Evolutionary conservation across 2,113 vertebrate genomes (phyloP).

Genomic region (Leucosticte australis): DNA sequence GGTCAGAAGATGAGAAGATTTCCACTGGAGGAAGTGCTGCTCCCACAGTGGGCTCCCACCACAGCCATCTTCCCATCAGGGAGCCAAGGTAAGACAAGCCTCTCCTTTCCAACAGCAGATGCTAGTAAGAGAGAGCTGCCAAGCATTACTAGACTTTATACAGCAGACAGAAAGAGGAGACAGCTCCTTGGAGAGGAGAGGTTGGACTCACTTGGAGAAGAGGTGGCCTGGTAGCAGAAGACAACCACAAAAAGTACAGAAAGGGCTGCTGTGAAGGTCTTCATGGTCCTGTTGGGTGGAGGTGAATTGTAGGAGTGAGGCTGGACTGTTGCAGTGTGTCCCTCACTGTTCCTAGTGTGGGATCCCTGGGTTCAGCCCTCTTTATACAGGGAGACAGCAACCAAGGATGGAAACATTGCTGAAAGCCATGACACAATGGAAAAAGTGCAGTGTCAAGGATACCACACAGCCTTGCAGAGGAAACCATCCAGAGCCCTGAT

Average conservation of each 20-base stretch:
- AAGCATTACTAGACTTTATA: not conserved
- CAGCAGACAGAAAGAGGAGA: not conserved
- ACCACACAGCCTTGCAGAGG: not conserved
- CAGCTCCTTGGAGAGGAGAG: not conserved
- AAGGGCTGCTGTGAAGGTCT: not conserved
- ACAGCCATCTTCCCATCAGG: not conserved
- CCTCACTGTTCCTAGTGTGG: not conserved
- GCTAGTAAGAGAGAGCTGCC: not conserved
- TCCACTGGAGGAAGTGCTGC: not conserved
- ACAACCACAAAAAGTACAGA: not conserved
- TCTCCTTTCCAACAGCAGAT: not conserved
- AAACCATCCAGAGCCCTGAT: accelerated
- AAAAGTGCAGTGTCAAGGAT: not conserved
- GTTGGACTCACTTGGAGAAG: not conserved
- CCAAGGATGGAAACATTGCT: not conserved
- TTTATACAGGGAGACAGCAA: not conserved
- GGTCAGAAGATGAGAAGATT: not conserved
- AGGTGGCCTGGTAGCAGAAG: not conserved
- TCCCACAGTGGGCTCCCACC: not conserved
- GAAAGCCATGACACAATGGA: not conserved
- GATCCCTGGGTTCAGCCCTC: not conserved
- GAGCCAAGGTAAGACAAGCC: not conserved
- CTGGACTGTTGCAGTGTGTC: not conserved
- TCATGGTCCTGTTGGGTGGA: not conserved
- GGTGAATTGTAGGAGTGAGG: not conserved